Percentiles rank a stretch among this genome's conserved stretches.
Conservation (phyloP, 2,113 vertebrate species). For the Neolamprologus cancellatus region DNA sequence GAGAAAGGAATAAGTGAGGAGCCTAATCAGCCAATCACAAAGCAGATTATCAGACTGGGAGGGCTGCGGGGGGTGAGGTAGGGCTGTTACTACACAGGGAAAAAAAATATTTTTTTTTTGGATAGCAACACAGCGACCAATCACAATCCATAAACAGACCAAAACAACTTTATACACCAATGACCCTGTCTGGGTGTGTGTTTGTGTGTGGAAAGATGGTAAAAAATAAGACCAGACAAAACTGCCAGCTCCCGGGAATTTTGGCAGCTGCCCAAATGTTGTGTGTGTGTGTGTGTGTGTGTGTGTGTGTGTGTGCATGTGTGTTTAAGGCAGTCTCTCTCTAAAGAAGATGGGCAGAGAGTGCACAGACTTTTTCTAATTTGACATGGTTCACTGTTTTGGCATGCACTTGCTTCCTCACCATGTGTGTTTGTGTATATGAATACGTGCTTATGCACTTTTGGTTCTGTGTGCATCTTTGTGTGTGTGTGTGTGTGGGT, state of each 20-base stretch:
- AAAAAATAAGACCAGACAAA: constrained; percentile 45
- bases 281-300: background rate
- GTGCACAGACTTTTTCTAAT: constrained; percentile 57
- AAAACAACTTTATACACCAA: constrained; percentile 73
- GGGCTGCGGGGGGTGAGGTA: constrained; percentile 24
- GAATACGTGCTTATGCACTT: background rate
- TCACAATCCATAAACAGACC: constrained; percentile 64
- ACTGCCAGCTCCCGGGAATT: constrained; percentile 52
- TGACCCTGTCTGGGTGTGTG: constrained; percentile 41
- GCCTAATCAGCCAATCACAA: constrained; percentile 70
- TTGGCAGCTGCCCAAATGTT: constrained; percentile 55
- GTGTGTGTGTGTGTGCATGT: background rate
- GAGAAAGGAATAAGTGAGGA: constrained; percentile 25
- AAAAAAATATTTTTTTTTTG: background rate
- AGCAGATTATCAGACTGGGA: constrained; percentile 34
- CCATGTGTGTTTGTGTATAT: background rate
- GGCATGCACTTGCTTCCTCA: constrained; percentile 31
- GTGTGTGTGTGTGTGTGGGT: constrained; percentile 35
- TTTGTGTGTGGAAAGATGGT: background rate
- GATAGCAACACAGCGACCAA: constrained; percentile 73
- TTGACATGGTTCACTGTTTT: constrained; percentile 66
- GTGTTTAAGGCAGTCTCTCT: constrained; percentile 21
- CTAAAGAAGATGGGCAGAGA: constrained; percentile 37
- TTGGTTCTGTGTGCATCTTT: background rate
- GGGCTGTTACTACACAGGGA: constrained; percentile 52